Evolutionary conservation across 2,888 invertebrate genomes (phyloP).

Genomic region (Stictocephala bisonia): DNA sequence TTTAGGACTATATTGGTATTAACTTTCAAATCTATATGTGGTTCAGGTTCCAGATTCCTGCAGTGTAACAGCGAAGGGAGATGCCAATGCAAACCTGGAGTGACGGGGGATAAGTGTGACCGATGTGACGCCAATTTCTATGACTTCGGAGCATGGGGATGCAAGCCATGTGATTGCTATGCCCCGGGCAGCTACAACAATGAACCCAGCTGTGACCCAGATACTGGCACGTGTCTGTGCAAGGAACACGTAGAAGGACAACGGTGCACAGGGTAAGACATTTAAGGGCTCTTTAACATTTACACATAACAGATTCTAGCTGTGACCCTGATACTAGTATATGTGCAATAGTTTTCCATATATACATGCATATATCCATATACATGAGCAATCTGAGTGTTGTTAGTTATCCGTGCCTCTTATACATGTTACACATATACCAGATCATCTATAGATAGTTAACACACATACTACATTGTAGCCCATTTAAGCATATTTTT

Average conservation of each 20-base stretch:
- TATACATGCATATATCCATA: too few species aligned
- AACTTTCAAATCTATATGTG: neutral
- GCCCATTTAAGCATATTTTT: too few species aligned
- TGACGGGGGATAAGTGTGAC: constrained; percentile 95
- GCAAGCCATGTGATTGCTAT: constrained; percentile 92
- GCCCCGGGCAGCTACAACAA: constrained; percentile 86
- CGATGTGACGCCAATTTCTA: constrained; percentile 86
- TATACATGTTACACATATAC: too few species aligned
- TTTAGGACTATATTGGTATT: neutral
- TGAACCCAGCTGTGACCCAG: constrained; percentile 84
- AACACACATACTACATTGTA: too few species aligned
- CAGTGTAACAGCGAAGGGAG: constrained; percentile 94
- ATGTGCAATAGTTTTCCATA: too few species aligned
- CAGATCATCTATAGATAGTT: too few species aligned
- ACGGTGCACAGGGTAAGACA: constrained; percentile 84
- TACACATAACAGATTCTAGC: too few species aligned
- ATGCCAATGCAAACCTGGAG: constrained; percentile 96
- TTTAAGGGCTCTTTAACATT: too few species aligned
- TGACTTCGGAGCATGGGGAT: constrained; percentile 90
- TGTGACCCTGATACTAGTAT: too few species aligned
- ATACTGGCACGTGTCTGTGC: constrained; percentile 83
- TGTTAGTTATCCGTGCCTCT: too few species aligned
- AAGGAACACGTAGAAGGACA: constrained; percentile 97
- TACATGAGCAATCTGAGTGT: too few species aligned
- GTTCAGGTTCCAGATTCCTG: constrained; percentile 81